Evolutionary conservation across 1,140 invertebrate genomes (phyloP), one percentile per base, ranked within the genome.

Genomic region (Neelides sp.): DNA sequence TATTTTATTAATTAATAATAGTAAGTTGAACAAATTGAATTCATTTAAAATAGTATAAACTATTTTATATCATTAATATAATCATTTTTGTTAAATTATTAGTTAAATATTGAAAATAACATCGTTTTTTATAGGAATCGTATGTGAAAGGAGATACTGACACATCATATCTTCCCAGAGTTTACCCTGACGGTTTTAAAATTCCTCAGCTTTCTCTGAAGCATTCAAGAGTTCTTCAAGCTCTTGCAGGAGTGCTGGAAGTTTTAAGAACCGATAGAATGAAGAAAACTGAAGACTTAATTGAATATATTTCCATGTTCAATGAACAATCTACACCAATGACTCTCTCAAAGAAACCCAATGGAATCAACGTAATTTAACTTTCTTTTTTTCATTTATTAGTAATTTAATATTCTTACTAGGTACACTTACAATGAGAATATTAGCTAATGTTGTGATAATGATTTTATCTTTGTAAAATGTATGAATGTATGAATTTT

Each of bases 111-210:
- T 41, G 39, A 20, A 41, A 12, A 10, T 12, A 41, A 41, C 19
- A 20, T 10, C 12, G 10, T 12, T 20, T 12, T 8, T 41, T 50
- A 4, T 22, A 59, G 57, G 28, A 52, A 30, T 60, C 58, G 3
- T 60, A 54, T 27, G 67, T 73, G 0, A 59, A 64, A 15, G 81
- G 81, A 5, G 67, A 80, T 54, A 75, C 81, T 23, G 77, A 68
- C 50, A 83, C 80, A 7, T 78, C 77, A 50, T 84, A 82, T 63
- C 66, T 83, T 24, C 69, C 69, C 13, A 66, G 76, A 60, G 70
- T 73, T 22, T 75, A 74, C 59, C 70, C 70, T 1, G 65, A 70
- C 15, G 73, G 58, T 41, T 60, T 60, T 39, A 40, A 30, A 2
- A 10, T 60, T 13, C 58, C 58, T 1, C 37, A 43, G 40, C 43